Evolutionary conservation across 2,113 vertebrate genomes (phyloP).

Genomic region (Holacanthus passer): DNA sequence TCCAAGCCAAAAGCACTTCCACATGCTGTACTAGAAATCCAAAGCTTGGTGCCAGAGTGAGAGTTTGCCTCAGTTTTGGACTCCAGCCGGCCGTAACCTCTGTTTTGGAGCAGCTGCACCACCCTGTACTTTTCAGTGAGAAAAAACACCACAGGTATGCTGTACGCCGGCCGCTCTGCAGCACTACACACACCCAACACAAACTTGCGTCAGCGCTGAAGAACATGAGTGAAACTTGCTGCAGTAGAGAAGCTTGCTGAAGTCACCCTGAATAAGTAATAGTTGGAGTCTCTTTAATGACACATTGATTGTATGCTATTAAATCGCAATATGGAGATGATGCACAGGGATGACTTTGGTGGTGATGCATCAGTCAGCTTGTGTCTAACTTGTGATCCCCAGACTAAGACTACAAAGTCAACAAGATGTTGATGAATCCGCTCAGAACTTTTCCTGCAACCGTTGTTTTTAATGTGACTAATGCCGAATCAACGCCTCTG

Average conservation of each 20-base stretch:
- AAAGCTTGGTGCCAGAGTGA: conserved; percentile 64
- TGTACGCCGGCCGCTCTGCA: conserved; percentile 49
- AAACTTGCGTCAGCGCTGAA: conserved; percentile 41
- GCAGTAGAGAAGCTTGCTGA: conserved; percentile 15
- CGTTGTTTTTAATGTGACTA: conserved; percentile 7
- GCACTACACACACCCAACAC: conserved; percentile 40
- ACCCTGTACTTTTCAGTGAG: conserved; percentile 75
- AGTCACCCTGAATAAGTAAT: conserved; percentile 32
- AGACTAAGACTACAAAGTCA: neutral
- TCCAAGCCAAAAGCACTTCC: conserved; percentile 81
- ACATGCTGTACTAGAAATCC: conserved; percentile 77
- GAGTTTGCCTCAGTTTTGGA: conserved; percentile 72
- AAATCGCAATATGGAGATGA: conserved; percentile 47
- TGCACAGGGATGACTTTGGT: neutral
- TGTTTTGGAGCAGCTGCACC: conserved; percentile 70
- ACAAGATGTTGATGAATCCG: neutral
- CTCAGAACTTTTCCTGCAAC: neutral
- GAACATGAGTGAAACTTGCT: conserved; percentile 31
- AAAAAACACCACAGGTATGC: conserved; percentile 81
- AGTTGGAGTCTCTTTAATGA: conserved; percentile 35
- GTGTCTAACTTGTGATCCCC: neutral
- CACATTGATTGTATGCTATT: conserved; percentile 55
- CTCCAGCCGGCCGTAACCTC: conserved; percentile 69
- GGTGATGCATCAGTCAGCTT: neutral
- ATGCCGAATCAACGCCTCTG: neutral